Base-by-base conservation (phyloP, 2,797 vertebrate species). In the Myotis findleyi region DNA sequence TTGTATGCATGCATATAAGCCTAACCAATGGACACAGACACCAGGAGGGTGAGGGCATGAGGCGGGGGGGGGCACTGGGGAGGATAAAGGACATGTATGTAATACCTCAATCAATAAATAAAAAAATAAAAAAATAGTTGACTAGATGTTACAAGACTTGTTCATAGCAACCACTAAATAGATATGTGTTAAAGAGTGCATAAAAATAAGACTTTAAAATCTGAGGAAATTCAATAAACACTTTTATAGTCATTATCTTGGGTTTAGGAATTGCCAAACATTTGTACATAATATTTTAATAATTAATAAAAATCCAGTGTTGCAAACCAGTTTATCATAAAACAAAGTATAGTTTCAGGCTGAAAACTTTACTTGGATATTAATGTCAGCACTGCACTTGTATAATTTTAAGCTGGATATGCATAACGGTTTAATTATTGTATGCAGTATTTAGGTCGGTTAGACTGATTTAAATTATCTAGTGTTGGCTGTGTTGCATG, bases 391-490 rank as follows among this genome's bases (percentile, higher is more conserved):
- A 80, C 53, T 23, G 44, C 66, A 62, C 21, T 95, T 89, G 51
- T 57, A 44, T 57, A 87, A 53, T 62, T 81, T 92, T 47, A 18
- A 71, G 4, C 12, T 72, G 38, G 5, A 72, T 64, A 33, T 72
- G 0, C 14, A 41, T 41, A 66, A 64, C 38, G 2, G 91, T 82
- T 3, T 12, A 49, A 23, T 93, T 93, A 20, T 73, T 33, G 76
- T 62, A 72, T 55, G 13, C 5, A 49, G 1, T 57, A 20, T 62
- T 94, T 87, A 90, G 11, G 38, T 44, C 79, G 57, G 11, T 83
- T 90, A 95, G 36, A 87, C 17, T 53, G 16, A 84, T 82, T 57
- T 69, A 49, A 87, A 71, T 41, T 93, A 16, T 57, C 30, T 71
- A 25, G 33, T 47, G 13, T 47, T 71, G 25, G n/a, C 76, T 76